Evolutionary conservation across 2,113 vertebrate species (phyloP).

Genomic region (Bos indicus): DNA sequence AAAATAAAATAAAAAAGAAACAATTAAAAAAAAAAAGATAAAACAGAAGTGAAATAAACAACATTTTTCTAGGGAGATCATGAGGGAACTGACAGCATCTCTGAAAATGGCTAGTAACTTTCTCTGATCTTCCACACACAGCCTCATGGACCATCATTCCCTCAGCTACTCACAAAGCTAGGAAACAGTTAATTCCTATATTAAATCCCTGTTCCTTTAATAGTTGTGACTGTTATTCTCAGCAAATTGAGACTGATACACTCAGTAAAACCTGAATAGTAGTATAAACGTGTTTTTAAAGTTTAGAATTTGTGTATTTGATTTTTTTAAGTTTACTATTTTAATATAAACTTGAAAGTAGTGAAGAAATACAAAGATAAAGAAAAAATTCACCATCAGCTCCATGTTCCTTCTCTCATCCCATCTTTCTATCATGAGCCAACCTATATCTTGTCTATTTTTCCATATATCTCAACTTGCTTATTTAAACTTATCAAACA

Average conservation of each 20-base stretch:
- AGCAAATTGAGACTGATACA: not conserved
- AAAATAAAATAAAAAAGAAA: no score
- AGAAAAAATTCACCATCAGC: not conserved
- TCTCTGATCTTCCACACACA: not conserved
- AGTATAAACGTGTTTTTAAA: not conserved
- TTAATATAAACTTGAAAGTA: not conserved
- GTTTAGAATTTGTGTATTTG: not conserved
- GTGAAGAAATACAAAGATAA: not conserved
- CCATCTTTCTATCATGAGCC: not conserved
- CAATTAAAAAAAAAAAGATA: not conserved
- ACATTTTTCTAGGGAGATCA: not conserved
- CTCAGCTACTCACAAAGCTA: not conserved
- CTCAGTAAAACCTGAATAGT: not conserved
- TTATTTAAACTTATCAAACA: not conserved
- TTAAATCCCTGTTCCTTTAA: not conserved
- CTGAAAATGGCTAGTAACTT: not conserved
- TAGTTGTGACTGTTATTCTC: not conserved
- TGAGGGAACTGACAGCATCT: not conserved
- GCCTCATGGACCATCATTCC: not conserved
- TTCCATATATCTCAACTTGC: not conserved
- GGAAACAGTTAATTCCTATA: not conserved
- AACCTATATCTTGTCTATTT: not conserved
- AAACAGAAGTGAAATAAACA: not conserved
- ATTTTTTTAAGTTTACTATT: not conserved
- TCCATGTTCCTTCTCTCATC: no score